A percentile compares a stretch with the other conserved stretches of the same genome.
These are phyloP conservation scores for Pygoscelis antarcticus DNA, from an alignment of 2,113 vertebrate species.

Conservation along the genomic window DNA sequence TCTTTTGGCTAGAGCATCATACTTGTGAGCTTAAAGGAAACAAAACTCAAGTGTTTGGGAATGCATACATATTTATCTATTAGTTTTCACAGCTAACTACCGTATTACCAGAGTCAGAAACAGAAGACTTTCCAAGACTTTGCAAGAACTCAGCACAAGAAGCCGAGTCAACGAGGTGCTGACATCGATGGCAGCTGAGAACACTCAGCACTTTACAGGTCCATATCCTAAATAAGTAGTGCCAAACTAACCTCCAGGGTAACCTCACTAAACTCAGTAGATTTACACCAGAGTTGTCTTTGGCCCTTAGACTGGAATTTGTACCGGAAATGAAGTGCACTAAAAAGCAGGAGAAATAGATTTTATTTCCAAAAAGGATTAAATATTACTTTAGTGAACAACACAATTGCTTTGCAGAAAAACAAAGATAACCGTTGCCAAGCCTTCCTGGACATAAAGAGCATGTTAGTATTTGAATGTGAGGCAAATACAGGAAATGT, in stretches of 20 bases:
- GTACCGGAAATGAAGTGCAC: neutral
- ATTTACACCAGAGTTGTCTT: neutral
- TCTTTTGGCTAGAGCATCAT: neutral
- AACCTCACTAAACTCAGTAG: neutral
- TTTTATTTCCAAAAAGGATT: neutral
- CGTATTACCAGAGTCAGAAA: neutral
- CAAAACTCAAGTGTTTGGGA: neutral
- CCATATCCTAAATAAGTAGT: neutral
- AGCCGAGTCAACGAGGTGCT: neutral
- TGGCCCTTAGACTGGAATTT: neutral
- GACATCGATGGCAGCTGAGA: neutral
- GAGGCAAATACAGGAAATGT: neutral
- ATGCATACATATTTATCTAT: conserved; percentile 5
- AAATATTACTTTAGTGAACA: neutral
- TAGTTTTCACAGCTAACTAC: conserved; percentile 1
- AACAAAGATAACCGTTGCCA: neutral
- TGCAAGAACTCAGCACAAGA: neutral
- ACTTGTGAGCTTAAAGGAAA: neutral
- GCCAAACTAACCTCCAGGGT: neutral
- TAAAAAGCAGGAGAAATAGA: neutral
- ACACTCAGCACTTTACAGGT: neutral
- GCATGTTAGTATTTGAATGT: neutral
- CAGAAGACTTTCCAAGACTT: neutral
- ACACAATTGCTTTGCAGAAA: neutral
- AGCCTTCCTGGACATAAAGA: neutral